Conservation (phyloP, 2,888 invertebrate genomes). For the Choreutis nemorana region DNA sequence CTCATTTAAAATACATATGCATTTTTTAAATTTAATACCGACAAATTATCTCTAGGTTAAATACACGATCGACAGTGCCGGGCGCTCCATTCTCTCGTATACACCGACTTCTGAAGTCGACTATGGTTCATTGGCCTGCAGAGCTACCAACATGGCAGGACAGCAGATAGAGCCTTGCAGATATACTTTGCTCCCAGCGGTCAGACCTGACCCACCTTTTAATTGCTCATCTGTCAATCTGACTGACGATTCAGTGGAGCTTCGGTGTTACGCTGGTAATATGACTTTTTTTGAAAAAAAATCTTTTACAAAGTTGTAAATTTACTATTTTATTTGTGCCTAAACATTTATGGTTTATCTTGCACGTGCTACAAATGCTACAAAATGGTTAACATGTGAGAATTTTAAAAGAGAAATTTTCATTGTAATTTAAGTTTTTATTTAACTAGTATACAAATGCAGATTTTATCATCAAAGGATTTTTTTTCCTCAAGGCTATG, state of each 20-base stretch:
- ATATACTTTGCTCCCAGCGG: constrained; percentile 78
- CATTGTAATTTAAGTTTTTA: constrained; percentile 1
- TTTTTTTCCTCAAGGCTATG: constrained; percentile 65
- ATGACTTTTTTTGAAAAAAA: no score
- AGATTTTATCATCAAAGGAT: constrained; percentile 3
- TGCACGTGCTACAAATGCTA: no score
- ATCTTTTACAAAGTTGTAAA: no score
- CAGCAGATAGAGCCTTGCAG: constrained; percentile 77
- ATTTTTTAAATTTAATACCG: constrained; percentile 5
- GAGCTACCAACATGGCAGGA: constrained; percentile 77
- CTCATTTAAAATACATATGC: constrained; percentile 1
- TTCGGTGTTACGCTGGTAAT: constrained; percentile 71
- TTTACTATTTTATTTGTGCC: no score
- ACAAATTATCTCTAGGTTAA: constrained; percentile 44
- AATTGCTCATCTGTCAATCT: constrained; percentile 81
- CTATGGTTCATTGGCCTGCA: constrained; percentile 79
- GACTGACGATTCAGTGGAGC: constrained; percentile 79
- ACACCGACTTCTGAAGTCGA: constrained; percentile 78
- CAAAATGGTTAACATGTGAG: no score
- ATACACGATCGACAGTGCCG: constrained; percentile 60
- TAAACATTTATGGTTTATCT: no score
- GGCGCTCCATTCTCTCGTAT: constrained; percentile 76
- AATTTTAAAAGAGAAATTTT: no score
- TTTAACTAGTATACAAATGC: constrained; percentile 6
- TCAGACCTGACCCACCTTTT: constrained; percentile 78